phyloP scores from a whole-genome alignment of 1,140 invertebrate genomes.

The Bicyclus anynana region DNA sequence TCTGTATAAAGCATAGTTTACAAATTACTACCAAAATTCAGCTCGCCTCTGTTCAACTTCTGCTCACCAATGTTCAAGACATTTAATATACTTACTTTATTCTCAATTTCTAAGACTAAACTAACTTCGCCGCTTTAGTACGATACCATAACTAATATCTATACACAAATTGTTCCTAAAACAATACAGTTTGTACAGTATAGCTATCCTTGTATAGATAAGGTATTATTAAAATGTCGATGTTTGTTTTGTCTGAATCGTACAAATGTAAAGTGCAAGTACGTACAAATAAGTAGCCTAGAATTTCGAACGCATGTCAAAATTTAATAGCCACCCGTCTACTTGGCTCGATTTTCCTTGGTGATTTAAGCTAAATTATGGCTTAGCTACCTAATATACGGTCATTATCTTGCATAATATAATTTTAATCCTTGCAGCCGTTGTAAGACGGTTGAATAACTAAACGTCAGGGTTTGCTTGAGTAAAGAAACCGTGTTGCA shows the following conservation, averaged over 20 bases:
- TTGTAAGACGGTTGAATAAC: conserved; percentile 16
- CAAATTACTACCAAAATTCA: too few relatives aligned
- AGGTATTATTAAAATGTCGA: too few relatives aligned
- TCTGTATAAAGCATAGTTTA: too few relatives aligned
- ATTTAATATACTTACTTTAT: too few relatives aligned
- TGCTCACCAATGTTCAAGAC: too few relatives aligned
- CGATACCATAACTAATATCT: too few relatives aligned
- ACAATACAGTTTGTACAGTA: too few relatives aligned
- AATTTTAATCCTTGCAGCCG: conserved; percentile 13
- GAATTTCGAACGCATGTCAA: conserved; percentile 19
- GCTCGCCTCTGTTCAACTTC: too few relatives aligned
- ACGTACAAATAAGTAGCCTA: background rate
- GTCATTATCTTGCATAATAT: conserved; percentile 19
- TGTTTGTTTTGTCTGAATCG: background rate
- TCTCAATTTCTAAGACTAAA: too few relatives aligned
- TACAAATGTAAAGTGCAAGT: background rate
- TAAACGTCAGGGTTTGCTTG: conserved; percentile 1
- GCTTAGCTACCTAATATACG: conserved; percentile 6
- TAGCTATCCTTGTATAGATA: too few relatives aligned
- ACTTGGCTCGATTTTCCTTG: conserved; percentile 3
- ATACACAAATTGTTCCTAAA: too few relatives aligned
- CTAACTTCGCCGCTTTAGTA: too few relatives aligned
- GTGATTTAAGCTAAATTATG: conserved; percentile 7
- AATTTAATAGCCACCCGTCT: conserved; percentile 20
- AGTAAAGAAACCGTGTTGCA: background rate